Evolutionary conservation across 1,140 invertebrate genomes (phyloP).

Genomic region (Cydia strobilella): DNA sequence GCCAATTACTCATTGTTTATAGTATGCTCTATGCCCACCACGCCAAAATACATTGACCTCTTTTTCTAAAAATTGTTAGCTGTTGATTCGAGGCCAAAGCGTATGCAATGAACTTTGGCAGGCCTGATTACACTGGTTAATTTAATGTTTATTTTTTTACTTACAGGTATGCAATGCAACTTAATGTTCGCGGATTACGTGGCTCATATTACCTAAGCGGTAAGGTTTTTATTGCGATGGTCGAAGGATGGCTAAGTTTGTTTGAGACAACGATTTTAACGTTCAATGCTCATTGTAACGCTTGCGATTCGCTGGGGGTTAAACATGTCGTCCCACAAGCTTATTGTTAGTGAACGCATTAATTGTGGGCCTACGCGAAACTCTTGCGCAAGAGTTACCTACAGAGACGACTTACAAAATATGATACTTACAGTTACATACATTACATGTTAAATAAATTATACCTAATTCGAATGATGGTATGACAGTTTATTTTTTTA

Average conservation of each 20-base stretch:
- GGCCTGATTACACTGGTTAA: background rate
- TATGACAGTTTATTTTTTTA: too few relatives aligned
- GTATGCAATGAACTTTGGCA: conserved; percentile 9
- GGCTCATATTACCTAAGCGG: background rate
- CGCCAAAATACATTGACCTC: background rate
- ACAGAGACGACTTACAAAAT: background rate
- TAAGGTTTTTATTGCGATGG: background rate
- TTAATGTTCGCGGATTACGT: background rate
- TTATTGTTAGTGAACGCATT: conserved; percentile 11
- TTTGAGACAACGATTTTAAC: background rate
- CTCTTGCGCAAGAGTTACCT: background rate
- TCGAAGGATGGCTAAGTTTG: background rate
- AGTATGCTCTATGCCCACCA: background rate
- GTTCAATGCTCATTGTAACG: background rate
- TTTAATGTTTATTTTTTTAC: background rate
- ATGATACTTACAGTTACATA: background rate
- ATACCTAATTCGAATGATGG: too few relatives aligned
- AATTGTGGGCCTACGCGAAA: conserved; percentile 12
- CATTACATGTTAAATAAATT: background rate
- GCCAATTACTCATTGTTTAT: conserved; percentile 14
- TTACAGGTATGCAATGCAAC: conserved; percentile 16
- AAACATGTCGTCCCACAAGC: conserved; percentile 10
- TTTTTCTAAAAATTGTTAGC: background rate
- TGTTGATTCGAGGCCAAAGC: background rate
- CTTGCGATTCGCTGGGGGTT: background rate